These are phyloP conservation scores for Sinosuthora webbiana DNA, from an alignment of 2,113 vertebrate species.

Conservation along the genomic window DNA sequence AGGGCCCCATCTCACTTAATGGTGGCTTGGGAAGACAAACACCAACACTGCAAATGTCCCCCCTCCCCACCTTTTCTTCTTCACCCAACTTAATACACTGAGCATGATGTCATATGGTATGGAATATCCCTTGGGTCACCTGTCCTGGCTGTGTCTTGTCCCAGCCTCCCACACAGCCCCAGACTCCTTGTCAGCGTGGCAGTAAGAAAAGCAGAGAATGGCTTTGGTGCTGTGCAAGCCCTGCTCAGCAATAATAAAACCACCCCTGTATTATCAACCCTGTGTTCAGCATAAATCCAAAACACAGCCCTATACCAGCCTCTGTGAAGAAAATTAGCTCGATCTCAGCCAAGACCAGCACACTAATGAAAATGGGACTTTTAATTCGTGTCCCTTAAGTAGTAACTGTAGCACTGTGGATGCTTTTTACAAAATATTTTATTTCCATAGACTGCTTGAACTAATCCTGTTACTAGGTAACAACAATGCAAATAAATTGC, in stretches of 20 bases:
- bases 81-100: background rate
- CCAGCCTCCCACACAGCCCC: rapidly evolving
- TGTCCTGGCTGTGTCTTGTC: background rate
- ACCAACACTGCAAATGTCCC: background rate
- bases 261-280: background rate
- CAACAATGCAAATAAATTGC: background rate
- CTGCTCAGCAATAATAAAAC: background rate
- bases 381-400: background rate
- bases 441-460: background rate
- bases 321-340: background rate
- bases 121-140: background rate
- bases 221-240: background rate
- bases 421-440: background rate
- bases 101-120: background rate
- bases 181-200: background rate
- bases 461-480: background rate
- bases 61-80: background rate
- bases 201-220: background rate
- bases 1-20: background rate
- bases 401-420: background rate
- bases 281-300: background rate
- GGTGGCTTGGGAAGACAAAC: background rate
- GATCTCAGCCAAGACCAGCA: background rate
- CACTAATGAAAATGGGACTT: background rate
- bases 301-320: background rate